phyloP scores from a whole-genome alignment of 2,113 vertebrate species.

The Cyprinodon brontotheroides region DNA sequence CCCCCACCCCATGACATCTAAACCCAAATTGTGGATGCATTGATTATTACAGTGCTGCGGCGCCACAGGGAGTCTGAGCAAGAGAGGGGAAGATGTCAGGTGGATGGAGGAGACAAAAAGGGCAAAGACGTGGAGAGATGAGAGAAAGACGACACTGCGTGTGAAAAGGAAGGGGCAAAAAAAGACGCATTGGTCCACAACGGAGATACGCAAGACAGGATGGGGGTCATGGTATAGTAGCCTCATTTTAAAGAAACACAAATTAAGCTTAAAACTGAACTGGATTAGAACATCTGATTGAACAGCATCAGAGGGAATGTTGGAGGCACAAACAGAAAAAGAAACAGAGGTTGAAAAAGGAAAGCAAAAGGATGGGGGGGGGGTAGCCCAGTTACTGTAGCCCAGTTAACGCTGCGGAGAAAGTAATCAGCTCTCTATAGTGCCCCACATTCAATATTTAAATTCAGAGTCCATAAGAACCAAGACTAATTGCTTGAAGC shows the following conservation, averaged over 20 bases:
- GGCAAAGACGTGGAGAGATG: constrained; percentile 14
- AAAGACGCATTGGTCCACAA: not conserved
- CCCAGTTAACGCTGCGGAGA: constrained; percentile 5
- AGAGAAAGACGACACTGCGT: not conserved
- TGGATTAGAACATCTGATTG: not conserved
- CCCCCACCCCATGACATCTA: not conserved
- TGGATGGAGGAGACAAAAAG: constrained; percentile 45
- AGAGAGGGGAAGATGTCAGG: constrained; percentile 29
- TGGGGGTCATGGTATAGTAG: constrained; percentile 1
- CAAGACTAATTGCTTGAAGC: not conserved
- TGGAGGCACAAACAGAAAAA: constrained; percentile 1
- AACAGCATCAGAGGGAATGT: not conserved
- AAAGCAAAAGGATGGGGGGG: not conserved
- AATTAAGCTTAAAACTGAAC: constrained; percentile 15
- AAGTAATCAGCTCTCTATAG: constrained; percentile 22
- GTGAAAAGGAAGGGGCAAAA: constrained; percentile 5
- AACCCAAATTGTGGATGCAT: constrained; percentile 34
- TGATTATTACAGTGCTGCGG: constrained; percentile 49
- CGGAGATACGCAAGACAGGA: constrained; percentile 5
- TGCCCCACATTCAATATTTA: not conserved
- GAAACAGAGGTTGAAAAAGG: constrained; percentile 22
- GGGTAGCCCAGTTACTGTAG: not conserved
- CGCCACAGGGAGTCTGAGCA: constrained; percentile 52
- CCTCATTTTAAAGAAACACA: constrained; percentile 17
- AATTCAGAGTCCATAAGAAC: not conserved